Conservation (phyloP, 2,888 invertebrate genomes). For the Gasteruption jaculator region DNA sequence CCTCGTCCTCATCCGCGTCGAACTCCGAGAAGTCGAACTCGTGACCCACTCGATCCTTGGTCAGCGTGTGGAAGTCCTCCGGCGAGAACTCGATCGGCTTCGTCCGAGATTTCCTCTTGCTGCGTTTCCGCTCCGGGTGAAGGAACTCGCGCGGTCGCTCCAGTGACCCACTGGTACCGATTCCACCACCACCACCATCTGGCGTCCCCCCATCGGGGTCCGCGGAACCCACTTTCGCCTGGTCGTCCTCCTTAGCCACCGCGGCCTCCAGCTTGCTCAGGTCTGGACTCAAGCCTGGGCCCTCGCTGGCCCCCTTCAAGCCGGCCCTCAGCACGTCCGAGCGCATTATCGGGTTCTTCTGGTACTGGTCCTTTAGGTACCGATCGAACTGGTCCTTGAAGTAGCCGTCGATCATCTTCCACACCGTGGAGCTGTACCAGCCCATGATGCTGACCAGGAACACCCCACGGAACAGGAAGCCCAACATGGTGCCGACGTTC, state of each 20-base stretch:
- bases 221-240: slow-evolving; percentile 20
- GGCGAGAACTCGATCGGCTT: too few species aligned
- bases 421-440: slow-evolving; percentile 68
- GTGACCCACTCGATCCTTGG: too few species aligned
- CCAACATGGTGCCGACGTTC: slow-evolving; percentile 55
- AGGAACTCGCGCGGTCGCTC: slow-evolving; percentile 10
- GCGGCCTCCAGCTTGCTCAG: slow-evolving; percentile 19
- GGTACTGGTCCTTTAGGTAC: slow-evolving; percentile 55
- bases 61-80: too few species aligned
- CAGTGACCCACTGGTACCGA: slow-evolving; percentile 20
- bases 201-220: neutral
- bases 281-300: too few species aligned
- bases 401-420: slow-evolving; percentile 70
- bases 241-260: slow-evolving; percentile 16
- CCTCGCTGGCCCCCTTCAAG: too few species aligned
- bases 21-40: slow-evolving; percentile 2
- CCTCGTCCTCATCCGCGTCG: slow-evolving; percentile 8
- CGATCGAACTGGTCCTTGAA: slow-evolving; percentile 69
- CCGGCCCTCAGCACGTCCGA: slow-evolving; percentile 30
- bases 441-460: slow-evolving; percentile 65
- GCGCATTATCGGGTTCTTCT: slow-evolving; percentile 41
- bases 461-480: slow-evolving; percentile 60
- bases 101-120: neutral
- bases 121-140: neutral
- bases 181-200: slow-evolving; percentile 25